Conservation (phyloP, 2,888 invertebrate genomes). For the Hipparchia semele region DNA sequence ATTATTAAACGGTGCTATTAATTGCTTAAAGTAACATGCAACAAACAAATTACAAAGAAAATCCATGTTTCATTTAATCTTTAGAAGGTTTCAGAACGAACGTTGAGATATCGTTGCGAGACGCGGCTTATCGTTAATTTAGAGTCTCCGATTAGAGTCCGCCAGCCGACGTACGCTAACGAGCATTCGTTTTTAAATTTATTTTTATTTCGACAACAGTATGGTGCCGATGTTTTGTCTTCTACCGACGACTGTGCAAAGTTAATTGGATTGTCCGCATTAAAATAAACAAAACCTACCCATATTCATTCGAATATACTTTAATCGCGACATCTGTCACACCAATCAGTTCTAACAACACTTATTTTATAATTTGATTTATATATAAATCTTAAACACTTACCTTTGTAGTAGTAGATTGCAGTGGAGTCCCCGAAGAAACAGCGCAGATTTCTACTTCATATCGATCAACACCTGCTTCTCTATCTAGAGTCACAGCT, state of each 20-base stretch:
- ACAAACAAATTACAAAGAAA: constrained; percentile 63
- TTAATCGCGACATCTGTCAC: constrained; percentile 33
- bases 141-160: constrained; percentile 78
- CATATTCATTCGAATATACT: constrained; percentile 36
- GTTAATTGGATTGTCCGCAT: constrained; percentile 67
- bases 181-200: constrained; percentile 74
- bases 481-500: constrained; percentile 91
- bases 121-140: constrained; percentile 80
- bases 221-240: constrained; percentile 75
- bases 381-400: constrained; percentile 51
- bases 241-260: constrained; percentile 68
- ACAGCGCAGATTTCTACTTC: constrained; percentile 94
- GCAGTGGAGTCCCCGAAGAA: constrained; percentile 87
- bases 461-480: constrained; percentile 91
- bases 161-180: constrained; percentile 76
- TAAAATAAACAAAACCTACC: constrained; percentile 37
- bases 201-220: constrained; percentile 73
- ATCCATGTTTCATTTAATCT: constrained; percentile 73
- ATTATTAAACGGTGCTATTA: constrained; percentile 5
- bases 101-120: constrained; percentile 75
- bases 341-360: constrained; percentile 3
- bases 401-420: constrained; percentile 93
- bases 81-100: constrained; percentile 70
- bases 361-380: not conserved
- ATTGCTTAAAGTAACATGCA: constrained; percentile 51